These are phyloP conservation scores for Dendrolimus houi DNA, from an alignment of 2,888 invertebrate species.

Conservation along the genomic window DNA sequence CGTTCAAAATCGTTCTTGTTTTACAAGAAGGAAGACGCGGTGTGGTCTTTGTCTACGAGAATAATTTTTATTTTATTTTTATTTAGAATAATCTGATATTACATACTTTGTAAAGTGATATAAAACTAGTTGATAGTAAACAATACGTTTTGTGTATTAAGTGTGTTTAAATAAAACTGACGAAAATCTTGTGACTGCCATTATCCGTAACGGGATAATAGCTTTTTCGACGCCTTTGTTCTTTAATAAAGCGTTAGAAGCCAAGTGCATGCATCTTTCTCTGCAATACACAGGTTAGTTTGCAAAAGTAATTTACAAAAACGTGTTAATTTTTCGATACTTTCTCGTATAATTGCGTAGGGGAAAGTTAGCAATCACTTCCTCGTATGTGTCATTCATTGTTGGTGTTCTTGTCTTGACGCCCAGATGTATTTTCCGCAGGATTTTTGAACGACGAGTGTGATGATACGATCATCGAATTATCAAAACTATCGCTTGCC, in stretches of 20 bases:
- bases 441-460: constrained; percentile 73
- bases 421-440: constrained; percentile 37
- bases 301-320: constrained; percentile 4
- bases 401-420: constrained; percentile 22
- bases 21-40: constrained; percentile 53
- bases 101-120: constrained; percentile 40
- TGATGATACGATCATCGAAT: constrained; percentile 74
- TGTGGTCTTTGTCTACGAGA: constrained; percentile 52
- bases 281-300: constrained; percentile 73
- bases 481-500: constrained; percentile 70
- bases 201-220: constrained; percentile 75
- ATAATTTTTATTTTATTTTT: constrained; percentile 65
- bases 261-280: constrained; percentile 77
- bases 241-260: constrained; percentile 65
- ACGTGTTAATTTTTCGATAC: constrained; percentile 8
- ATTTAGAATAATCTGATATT: constrained; percentile 37
- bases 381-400: constrained; percentile 54
- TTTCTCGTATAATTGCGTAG: constrained; percentile 20
- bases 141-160: constrained; percentile 38
- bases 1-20: constrained; percentile 2
- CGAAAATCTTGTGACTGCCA: constrained; percentile 55
- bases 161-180: constrained; percentile 26
- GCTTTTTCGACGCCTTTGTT: constrained; percentile 71
- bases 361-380: constrained; percentile 67
- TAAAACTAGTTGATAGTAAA: constrained; percentile 40